Percentiles rank a stretch among this genome's conserved stretches.
phyloP scores from a whole-genome alignment of 2,797 vertebrate species.

The Enteromius trimaculatus region DNA sequence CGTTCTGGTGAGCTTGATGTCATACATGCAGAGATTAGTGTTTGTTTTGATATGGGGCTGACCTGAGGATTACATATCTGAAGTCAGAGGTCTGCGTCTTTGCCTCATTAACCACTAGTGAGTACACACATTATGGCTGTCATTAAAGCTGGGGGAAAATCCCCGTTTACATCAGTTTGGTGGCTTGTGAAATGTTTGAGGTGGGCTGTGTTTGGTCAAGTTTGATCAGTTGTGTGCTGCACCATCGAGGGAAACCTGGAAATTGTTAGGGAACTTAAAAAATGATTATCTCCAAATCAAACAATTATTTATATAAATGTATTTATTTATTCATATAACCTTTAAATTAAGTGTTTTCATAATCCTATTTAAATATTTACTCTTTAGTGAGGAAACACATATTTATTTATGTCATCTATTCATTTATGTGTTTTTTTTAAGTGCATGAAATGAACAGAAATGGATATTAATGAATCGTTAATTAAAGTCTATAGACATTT shows the following conservation, averaged over 20 bases:
- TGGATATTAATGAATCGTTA: too few relatives aligned
- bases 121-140: conserved; percentile 15
- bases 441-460: too few relatives aligned
- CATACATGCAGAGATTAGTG: conserved; percentile 31
- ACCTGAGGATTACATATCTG: conserved; percentile 22
- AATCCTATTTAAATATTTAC: too few relatives aligned
- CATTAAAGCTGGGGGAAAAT: background rate
- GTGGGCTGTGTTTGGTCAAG: background rate
- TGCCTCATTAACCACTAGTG: conserved; percentile 28
- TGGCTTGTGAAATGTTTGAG: background rate
- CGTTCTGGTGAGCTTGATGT: conserved; percentile 20
- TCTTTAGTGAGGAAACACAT: too few relatives aligned
- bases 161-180: background rate
- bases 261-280: too few relatives aligned
- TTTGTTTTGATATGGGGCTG: conserved; percentile 41
- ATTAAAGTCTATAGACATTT: background rate
- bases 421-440: too few relatives aligned
- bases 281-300: background rate
- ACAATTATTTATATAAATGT: too few relatives aligned
- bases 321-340: too few relatives aligned
- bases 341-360: too few relatives aligned
- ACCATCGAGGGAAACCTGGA: background rate
- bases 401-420: too few relatives aligned
- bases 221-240: background rate
- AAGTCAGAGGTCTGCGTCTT: conserved; percentile 9